Evolutionary conservation across 2,797 vertebrate genomes (phyloP), one percentile per base, ranked within the genome.

Genomic region (Tachyglossus aculeatus): DNA sequence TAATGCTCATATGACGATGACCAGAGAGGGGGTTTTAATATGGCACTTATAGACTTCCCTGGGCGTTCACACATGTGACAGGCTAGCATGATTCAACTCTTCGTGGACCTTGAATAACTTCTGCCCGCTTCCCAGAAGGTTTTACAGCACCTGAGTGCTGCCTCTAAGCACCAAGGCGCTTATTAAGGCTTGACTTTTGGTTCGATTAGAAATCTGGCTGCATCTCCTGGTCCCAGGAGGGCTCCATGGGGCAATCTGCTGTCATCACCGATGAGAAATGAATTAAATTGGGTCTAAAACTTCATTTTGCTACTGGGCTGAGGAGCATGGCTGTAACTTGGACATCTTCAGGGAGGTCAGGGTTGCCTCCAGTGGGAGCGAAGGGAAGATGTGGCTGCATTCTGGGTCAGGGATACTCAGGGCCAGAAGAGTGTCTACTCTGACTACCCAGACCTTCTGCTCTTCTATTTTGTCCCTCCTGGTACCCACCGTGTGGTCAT

Each of bases 61-160:
- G n/a, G n/a, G n/a, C n/a, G n/a, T n/a, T n/a, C n/a, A n/a, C n/a
- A n/a, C n/a, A n/a, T n/a, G n/a, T n/a, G n/a, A n/a, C n/a, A n/a
- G n/a, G n/a, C n/a, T n/a, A n/a, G n/a, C n/a, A n/a, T n/a, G n/a
- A n/a, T n/a, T n/a, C n/a, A n/a, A n/a, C n/a, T n/a, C n/a, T n/a
- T n/a, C n/a, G n/a, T n/a, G n/a, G n/a, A n/a, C n/a, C n/a, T n/a
- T n/a, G n/a, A n/a, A n/a, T n/a, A n/a, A n/a, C n/a, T n/a, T n/a
- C n/a, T n/a, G n/a, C n/a, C n/a, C n/a, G 4, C 16, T 48, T 48
- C 45, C 31, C 15, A 48, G 25, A 48, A 5, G 15, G 54, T 33
- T 34, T 3, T 1, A 2, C 2, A 41, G 0, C 0, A 57, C 24
- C 1, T 37, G 10, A 29, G 4, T 0, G 1, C 21, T 51, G 41